A percentile compares a stretch with the other conserved stretches of the same genome.
Conservation (phyloP, 2,888 invertebrate genomes). For the Globia sparganii region DNA sequence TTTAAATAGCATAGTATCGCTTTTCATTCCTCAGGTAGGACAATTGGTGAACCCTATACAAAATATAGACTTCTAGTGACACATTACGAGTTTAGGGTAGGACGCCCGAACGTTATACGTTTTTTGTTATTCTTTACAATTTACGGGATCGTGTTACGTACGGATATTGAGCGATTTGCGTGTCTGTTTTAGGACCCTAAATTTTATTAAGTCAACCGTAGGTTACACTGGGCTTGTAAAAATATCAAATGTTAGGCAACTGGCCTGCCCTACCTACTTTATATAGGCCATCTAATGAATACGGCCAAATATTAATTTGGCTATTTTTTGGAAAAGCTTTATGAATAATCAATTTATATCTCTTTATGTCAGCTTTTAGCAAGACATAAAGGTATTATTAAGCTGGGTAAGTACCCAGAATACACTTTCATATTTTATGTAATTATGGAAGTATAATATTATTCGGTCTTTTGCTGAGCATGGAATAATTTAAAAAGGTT, state of each 20-base stretch:
- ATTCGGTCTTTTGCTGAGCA: too few species aligned
- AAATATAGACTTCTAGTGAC: slow-evolving; percentile 50
- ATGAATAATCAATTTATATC: too few species aligned
- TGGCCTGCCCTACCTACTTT: background rate
- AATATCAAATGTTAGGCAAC: too few species aligned
- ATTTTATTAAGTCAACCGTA: background rate
- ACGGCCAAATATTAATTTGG: too few species aligned
- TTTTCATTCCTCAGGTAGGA: background rate
- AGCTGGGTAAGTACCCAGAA: too few species aligned
- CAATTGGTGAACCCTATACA: background rate
- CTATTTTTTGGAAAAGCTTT: too few species aligned
- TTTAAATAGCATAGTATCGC: slow-evolving; percentile 1
- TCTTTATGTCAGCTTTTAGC: too few species aligned
- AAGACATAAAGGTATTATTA: too few species aligned
- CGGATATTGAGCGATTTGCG: slow-evolving; percentile 10
- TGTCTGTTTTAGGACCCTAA: background rate
- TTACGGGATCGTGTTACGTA: slow-evolving; percentile 16
- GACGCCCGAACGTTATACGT: slow-evolving; percentile 3
- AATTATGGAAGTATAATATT: too few species aligned
- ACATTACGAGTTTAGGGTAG: slow-evolving; percentile 41
- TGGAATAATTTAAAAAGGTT: too few species aligned
- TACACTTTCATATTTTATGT: too few species aligned
- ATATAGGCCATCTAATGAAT: background rate
- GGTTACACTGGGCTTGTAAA: background rate
- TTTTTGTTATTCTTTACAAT: slow-evolving; percentile 25